These are phyloP conservation scores for Melanargia galathea DNA, from an alignment of 2,888 invertebrate genomes.

Conservation along the genomic window DNA sequence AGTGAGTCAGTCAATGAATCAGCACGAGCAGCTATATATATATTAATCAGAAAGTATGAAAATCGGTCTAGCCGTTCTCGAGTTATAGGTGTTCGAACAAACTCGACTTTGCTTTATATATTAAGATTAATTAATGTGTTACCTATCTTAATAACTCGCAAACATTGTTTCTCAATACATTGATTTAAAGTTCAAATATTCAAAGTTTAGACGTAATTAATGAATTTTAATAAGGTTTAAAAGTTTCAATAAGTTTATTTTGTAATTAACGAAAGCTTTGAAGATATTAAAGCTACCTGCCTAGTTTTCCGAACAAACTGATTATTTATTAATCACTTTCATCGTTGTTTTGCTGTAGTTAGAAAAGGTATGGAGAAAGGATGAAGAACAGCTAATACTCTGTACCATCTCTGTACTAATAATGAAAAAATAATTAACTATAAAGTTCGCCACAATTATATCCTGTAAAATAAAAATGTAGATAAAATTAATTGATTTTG, in stretches of 20 bases:
- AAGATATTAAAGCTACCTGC: not conserved
- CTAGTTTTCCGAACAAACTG: not conserved
- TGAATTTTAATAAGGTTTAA: not conserved
- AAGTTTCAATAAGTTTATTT: not conserved
- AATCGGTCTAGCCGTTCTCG: no score
- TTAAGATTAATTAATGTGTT: no score
- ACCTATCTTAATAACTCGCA: not conserved
- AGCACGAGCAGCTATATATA: no score
- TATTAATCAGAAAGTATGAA: no score
- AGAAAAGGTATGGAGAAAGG: not conserved
- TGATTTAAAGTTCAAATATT: not conserved
- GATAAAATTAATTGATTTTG: no score
- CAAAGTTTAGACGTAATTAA: not conserved
- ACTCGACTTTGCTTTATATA: no score
- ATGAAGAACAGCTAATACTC: no score
- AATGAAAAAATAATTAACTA: no score
- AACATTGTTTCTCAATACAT: not conserved
- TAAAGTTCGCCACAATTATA: no score
- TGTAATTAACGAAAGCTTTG: not conserved
- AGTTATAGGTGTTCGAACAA: no score
- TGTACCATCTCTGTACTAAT: no score
- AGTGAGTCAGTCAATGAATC: no score
- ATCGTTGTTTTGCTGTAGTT: not conserved
- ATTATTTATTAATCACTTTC: not conserved
- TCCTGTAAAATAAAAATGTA: constrained; percentile 1